A percentile compares a stretch with the other conserved stretches of the same genome.
Evolutionary conservation across 2,888 invertebrate genomes (phyloP).

Genomic region (Lucinisca nassula): DNA sequence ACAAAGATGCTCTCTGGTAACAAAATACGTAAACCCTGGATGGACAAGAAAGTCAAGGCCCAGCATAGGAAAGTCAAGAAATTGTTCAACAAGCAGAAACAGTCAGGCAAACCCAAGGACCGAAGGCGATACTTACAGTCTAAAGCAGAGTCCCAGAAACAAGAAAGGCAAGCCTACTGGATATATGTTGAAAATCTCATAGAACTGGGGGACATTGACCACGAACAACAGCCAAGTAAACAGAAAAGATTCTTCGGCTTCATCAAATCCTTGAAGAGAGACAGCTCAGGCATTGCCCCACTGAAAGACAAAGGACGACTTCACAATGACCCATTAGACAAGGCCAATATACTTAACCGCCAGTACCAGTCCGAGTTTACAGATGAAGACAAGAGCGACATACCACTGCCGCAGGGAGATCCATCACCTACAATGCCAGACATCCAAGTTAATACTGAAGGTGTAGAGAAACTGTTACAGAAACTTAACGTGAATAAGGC

Average conservation of each 20-base stretch:
- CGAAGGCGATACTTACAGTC: not conserved
- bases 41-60: not conserved
- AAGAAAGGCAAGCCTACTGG: conserved; percentile 40
- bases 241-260: not conserved
- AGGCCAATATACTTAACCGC: conserved; percentile 36
- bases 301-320: not conserved
- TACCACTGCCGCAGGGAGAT: not conserved
- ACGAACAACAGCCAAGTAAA: not conserved
- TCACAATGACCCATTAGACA: not conserved
- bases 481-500: conserved; percentile 6
- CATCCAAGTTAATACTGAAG: not conserved
- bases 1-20: too few species aligned
- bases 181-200: conserved; percentile 29
- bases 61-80: not conserved
- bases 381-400: not conserved
- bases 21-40: too few species aligned
- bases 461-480: not conserved
- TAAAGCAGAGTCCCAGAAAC: conserved; percentile 3
- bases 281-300: not conserved
- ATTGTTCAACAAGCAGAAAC: not conserved
- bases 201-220: conserved; percentile 9
- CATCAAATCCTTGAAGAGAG: not conserved
- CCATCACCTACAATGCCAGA: conserved; percentile 10
- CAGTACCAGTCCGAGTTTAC: conserved; percentile 32
- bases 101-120: not conserved